Evolutionary conservation across 2,888 invertebrate genomes (phyloP).

Genomic region (Automeris io): DNA sequence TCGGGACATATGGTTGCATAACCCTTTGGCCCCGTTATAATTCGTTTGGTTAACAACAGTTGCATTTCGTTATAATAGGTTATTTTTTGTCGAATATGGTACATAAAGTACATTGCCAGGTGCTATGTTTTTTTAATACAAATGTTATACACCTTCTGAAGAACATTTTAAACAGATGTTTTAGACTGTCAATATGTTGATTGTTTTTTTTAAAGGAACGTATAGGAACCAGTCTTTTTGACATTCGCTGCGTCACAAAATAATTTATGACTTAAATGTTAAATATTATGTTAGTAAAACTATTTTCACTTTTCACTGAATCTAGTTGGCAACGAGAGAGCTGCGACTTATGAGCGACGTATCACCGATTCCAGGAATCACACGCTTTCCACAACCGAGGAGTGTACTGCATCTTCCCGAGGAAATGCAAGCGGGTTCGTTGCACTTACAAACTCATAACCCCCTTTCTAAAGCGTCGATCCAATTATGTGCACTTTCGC

Average conservation of each 20-base stretch:
- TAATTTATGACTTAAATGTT: no score
- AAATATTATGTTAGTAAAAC: constrained; percentile 19
- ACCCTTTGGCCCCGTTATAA: constrained; percentile 75
- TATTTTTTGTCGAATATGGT: constrained; percentile 36
- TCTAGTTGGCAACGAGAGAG: constrained; percentile 41
- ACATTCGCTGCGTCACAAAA: no score
- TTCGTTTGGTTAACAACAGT: constrained; percentile 58
- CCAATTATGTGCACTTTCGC: constrained; percentile 78
- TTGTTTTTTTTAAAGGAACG: no score
- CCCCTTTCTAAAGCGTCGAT: constrained; percentile 77
- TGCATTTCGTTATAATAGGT: constrained; percentile 59
- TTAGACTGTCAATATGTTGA: no score
- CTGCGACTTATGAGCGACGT: constrained; percentile 35
- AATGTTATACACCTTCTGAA: constrained; percentile 15
- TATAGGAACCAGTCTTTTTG: no score
- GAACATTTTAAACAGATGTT: constrained; percentile 7
- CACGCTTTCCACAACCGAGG: constrained; percentile 60
- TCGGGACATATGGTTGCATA: constrained; percentile 59
- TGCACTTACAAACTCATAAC: constrained; percentile 77
- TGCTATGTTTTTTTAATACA: constrained; percentile 33
- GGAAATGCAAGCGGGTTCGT: constrained; percentile 72
- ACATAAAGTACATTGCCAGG: constrained; percentile 49
- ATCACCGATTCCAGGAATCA: constrained; percentile 61
- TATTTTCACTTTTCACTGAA: constrained; percentile 67
- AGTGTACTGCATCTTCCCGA: constrained; percentile 66